Evolutionary conservation across 2,888 invertebrate species (phyloP), one percentile per base, ranked within the genome.

Genomic region (Apamea sordens): DNA sequence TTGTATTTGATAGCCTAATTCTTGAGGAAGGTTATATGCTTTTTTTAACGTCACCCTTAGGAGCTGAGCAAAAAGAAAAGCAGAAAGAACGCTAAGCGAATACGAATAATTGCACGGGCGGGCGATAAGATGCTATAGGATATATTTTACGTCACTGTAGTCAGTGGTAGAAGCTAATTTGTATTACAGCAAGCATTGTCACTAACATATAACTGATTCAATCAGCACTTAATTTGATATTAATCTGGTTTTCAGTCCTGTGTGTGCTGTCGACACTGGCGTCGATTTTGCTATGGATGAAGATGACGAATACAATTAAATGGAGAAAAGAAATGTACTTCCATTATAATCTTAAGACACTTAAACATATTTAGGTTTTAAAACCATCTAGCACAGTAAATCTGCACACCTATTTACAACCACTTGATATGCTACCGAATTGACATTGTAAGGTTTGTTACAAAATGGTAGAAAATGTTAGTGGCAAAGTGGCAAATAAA

Each of bases 261-360:
- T 98, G 76, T 98, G 98, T 94, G 98, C 98, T 82, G 97, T 98
- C 86, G 98, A 98, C 95, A 98, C 98, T 71, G 98, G 98, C 68
- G 97, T 98, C 88, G 98, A 98, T 94, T 98, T 98, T 92, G 97
- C 98, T 24, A 98, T 98, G 98, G 98, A 98, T 93, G 98, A 98
- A 96, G 98, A 98, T 91, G 98, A 98, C 89, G 97, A 97, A 90
- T 97, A 97, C 90, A 95, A 96, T 89, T 96, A 91, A 93, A 79
- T 53, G 72, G 69, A 74, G 53, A 56, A 73, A 68, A 56, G 21
- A 61, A 63, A 50, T 13, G 36, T 71, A 59, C 21, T 65, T 73
- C 61, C 73, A 36, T 67, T 28, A 18, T 84, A 64, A 73, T 73
- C 21, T 15, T 80, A 73, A 83, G 72, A 73, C 65, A 73, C 74